These are phyloP conservation scores for Lasioglossum marginatum DNA, from an alignment of 2,888 invertebrate species.

Conservation along the genomic window DNA sequence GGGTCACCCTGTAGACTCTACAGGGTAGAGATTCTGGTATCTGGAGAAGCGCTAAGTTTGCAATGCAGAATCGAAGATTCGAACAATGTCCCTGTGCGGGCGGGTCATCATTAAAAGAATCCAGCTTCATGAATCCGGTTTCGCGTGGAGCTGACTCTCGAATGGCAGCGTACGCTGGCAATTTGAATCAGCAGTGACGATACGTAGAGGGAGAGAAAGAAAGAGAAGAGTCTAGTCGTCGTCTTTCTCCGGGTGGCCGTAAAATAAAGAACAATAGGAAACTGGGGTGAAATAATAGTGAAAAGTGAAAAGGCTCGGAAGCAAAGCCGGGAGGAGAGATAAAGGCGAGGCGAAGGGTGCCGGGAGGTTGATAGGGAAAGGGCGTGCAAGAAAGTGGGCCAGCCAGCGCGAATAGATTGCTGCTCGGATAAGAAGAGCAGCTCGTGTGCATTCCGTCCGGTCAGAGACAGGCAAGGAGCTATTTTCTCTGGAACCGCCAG, in stretches of 20 bases:
- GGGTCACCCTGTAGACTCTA: neutral
- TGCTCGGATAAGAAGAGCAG: constrained; percentile 51
- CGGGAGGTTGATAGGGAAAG: constrained; percentile 18
- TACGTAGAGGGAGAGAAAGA: neutral
- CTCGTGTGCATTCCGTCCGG: constrained; percentile 59
- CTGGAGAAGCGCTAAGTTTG: neutral
- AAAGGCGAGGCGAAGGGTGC: constrained; percentile 27
- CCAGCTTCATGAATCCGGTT: neutral
- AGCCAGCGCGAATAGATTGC: constrained; percentile 65
- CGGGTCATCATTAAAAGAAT: constrained; percentile 6
- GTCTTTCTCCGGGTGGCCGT: neutral
- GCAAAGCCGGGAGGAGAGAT: constrained; percentile 36
- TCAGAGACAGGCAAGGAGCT: constrained; percentile 59
- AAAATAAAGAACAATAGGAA: constrained; percentile 20
- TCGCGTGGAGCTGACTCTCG: neutral
- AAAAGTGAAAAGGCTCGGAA: constrained; percentile 37
- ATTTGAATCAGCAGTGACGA: neutral
- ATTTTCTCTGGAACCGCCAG: constrained; percentile 54
- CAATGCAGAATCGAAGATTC: neutral
- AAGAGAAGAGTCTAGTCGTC: neutral
- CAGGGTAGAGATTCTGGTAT: neutral
- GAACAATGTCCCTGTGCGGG: neutral
- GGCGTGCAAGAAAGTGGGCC: constrained; percentile 54
- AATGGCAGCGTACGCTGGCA: neutral
- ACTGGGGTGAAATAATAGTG: constrained; percentile 15